phyloP scores from a whole-genome alignment of 2,888 invertebrate genomes.

The Chouioia cunea region DNA sequence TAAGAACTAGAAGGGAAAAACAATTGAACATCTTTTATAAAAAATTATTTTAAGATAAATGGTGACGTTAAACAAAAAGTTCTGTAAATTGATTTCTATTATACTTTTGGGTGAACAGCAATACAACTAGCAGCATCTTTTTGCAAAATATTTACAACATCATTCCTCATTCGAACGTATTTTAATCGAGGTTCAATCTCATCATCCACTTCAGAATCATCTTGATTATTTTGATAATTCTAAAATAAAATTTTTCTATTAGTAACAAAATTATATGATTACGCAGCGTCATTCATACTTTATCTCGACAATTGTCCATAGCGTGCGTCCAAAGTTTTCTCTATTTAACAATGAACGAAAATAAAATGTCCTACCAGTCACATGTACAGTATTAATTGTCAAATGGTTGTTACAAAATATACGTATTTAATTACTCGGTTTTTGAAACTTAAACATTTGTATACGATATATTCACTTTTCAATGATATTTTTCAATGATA shows the following conservation, averaged over 20 bases:
- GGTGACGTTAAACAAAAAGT: neutral
- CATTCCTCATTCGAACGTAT: slow-evolving; percentile 90
- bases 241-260: slow-evolving; percentile 45
- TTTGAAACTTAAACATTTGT: too few relatives aligned
- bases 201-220: slow-evolving; percentile 70
- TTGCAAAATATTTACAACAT: slow-evolving; percentile 85
- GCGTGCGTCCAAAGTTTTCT: too few relatives aligned
- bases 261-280: neutral
- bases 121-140: slow-evolving; percentile 92
- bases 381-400: slow-evolving; percentile 10
- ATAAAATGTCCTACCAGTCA: neutral
- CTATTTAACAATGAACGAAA: too few relatives aligned
- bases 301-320: slow-evolving; percentile 53
- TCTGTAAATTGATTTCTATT: neutral
- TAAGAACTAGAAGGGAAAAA: slow-evolving; percentile 79
- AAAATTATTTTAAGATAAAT: neutral
- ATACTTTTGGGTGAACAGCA: slow-evolving; percentile 90
- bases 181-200: slow-evolving; percentile 90
- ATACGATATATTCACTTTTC: too few relatives aligned
- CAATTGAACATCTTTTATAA: slow-evolving; percentile 4
- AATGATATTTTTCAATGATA: too few relatives aligned
- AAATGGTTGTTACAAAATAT: neutral
- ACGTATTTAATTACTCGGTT: too few relatives aligned
- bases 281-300: slow-evolving; percentile 49
- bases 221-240: slow-evolving; percentile 61